Evolutionary conservation across 2,113 vertebrate species (phyloP).

Genomic region (Erythrocercus mccallii): DNA sequence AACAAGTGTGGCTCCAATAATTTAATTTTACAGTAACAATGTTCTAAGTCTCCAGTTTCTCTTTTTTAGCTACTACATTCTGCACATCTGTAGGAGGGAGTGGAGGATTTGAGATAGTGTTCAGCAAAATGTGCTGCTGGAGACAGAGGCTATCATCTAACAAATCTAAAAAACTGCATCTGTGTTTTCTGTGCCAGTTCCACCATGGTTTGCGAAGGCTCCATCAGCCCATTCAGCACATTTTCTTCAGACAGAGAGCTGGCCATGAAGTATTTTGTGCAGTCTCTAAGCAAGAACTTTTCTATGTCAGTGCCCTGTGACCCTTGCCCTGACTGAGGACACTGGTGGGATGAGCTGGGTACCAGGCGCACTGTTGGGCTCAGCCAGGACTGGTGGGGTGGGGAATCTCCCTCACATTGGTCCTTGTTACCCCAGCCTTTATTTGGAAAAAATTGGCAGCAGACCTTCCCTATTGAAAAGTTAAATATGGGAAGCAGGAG

Average conservation of each 20-base stretch:
- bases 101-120: background rate
- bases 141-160: background rate
- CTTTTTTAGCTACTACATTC: background rate
- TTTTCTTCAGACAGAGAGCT: background rate
- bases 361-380: fast-evolving
- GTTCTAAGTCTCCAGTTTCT: background rate
- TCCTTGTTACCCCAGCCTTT: background rate
- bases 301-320: background rate
- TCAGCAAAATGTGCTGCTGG: background rate
- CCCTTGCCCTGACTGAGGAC: background rate
- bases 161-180: background rate
- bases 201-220: fast-evolving
- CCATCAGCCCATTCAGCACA: background rate
- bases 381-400: background rate
- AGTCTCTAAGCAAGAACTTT: background rate
- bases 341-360: background rate
- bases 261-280: background rate
- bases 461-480: background rate
- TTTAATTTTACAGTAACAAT: background rate
- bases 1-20: background rate
- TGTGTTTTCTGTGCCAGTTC: background rate
- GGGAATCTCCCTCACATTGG: background rate
- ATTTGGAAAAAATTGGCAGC: background rate
- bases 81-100: background rate
- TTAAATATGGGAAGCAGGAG: background rate